Evolutionary conservation across 2,797 vertebrate species (phyloP), one percentile per base, ranked within the genome.

Genomic region (Spea hammondii): DNA sequence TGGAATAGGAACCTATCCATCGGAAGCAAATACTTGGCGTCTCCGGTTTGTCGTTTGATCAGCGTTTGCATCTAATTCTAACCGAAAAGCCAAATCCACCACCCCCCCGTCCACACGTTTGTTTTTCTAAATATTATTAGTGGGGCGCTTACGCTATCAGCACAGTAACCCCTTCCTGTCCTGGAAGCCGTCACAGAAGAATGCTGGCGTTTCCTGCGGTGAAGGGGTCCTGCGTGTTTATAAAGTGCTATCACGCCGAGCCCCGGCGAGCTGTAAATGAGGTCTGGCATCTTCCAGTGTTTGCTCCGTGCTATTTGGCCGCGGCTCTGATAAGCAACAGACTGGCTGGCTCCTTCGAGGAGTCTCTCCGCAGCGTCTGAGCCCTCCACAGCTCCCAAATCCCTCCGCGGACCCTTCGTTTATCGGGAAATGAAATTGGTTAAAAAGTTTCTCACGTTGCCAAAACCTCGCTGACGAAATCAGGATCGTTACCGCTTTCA

Each of bases 311-410:
- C 90, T 85, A 85, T 88, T 89, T 87, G 88, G 92, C 93, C 91
- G 17, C 89, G 86, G 88, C 87, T 79, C 88, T 79, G 93, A 96
- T 94, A 93, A 95, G 91, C 91, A 74, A 89, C 87, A 96, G 96
- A 96, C 95, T 92, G 91, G 85, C 90, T 95, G 95, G 90, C 95
- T 96, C 95, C 94, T 93, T 87, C 78, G 80, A 89, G 91, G 88
- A 89, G 90, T 86, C 89, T 89, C 87, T 86, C 85, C 83, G 87
- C 88, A 84, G 72, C 74, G 87, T 83, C 89, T 86, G 84, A 87
- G 85, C 87, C 59, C 89, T 89, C 84, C 49, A 70, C 87, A 82
- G 84, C 86, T 89, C 89, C 59, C 81, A 90, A 87, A 79, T 88
- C 85, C 79, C 89, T 88, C 89, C 82, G 72, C n/a, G 87, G 90